Percentiles rank a stretch among this genome's conserved stretches.
phyloP scores from a whole-genome alignment of 2,797 vertebrate species.

The Microchirus variegatus region DNA sequence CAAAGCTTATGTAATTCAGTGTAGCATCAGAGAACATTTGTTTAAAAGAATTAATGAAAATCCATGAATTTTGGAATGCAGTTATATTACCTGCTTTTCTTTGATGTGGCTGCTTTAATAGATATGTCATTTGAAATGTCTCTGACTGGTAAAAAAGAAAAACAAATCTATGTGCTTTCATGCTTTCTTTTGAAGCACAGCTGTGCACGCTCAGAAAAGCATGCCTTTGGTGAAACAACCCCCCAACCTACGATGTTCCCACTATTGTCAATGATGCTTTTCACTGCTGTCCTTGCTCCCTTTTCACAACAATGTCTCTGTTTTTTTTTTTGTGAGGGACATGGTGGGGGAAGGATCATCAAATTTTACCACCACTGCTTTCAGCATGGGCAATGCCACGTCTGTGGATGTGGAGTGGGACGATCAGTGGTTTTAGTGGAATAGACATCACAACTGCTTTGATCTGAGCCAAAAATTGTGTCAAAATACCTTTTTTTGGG shows the following conservation, averaged over 20 bases:
- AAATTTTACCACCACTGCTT: constrained; percentile 42
- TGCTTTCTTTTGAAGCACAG: constrained; percentile 56
- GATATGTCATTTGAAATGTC: constrained; percentile 35
- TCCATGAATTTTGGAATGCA: constrained; percentile 18
- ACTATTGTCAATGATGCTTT: constrained; percentile 49
- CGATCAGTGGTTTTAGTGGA: constrained; percentile 58
- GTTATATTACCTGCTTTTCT: constrained; percentile 11
- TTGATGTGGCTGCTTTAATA: constrained; percentile 39
- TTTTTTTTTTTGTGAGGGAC: too few relatives aligned
- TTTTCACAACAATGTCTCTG: constrained; percentile 72
- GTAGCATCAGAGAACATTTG: constrained; percentile 22
- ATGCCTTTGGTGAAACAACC: constrained; percentile 37
- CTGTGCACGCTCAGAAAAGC: constrained; percentile 55
- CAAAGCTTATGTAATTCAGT: not conserved
- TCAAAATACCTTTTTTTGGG: constrained; percentile 62
- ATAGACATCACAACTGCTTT: constrained; percentile 71
- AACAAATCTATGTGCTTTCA: constrained; percentile 36
- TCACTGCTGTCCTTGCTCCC: constrained; percentile 37
- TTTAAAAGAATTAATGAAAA: not conserved
- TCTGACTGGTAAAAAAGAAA: constrained; percentile 21
- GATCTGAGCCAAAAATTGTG: constrained; percentile 78
- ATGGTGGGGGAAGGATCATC: not conserved
- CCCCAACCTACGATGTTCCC: constrained; percentile 3
- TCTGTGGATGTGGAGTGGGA: constrained; percentile 31
- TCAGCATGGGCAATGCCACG: constrained; percentile 43